These are phyloP conservation scores for Chalcosyrphus nemorum DNA, from an alignment of 2,888 invertebrate species.

Conservation along the genomic window DNA sequence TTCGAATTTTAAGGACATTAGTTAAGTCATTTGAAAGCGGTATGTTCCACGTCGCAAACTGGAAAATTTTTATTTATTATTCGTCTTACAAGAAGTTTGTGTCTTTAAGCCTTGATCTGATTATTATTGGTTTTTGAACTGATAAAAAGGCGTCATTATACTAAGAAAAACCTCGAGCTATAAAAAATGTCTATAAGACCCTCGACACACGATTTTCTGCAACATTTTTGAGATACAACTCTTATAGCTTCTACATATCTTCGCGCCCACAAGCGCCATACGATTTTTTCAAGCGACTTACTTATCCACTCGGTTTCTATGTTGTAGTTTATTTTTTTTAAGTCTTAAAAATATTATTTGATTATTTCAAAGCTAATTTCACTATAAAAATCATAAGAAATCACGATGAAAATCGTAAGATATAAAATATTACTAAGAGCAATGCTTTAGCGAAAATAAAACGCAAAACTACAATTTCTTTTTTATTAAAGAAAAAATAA, in stretches of 20 bases:
- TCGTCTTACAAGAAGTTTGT: too few species aligned
- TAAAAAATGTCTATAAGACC: too few species aligned
- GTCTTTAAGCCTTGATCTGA: too few species aligned
- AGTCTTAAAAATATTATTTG: slow-evolving; percentile 10
- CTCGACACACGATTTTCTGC: too few species aligned
- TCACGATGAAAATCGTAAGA: slow-evolving; percentile 1
- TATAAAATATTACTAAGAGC: slow-evolving; percentile 18
- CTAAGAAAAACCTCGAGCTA: too few species aligned
- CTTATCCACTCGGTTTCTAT: slow-evolving; percentile 37
- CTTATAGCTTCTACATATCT: too few species aligned
- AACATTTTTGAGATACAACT: too few species aligned
- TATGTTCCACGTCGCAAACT: too few species aligned
- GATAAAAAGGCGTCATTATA: too few species aligned
- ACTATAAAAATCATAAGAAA: slow-evolving; percentile 12
- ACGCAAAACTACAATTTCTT: slow-evolving; percentile 40
- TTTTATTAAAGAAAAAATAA: neutral
- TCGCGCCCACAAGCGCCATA: neutral
- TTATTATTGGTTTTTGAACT: too few species aligned
- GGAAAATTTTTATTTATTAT: too few species aligned
- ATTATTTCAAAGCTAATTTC: slow-evolving; percentile 13
- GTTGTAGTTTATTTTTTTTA: neutral
- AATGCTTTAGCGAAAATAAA: slow-evolving; percentile 60
- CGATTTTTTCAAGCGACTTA: slow-evolving; percentile 55
- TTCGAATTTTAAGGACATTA: neutral
- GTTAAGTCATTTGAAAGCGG: neutral